A percentile compares a stretch with the other conserved stretches of the same genome.
phyloP scores from a whole-genome alignment of 2,797 vertebrate species.

The Urocyon cinereoargenteus region DNA sequence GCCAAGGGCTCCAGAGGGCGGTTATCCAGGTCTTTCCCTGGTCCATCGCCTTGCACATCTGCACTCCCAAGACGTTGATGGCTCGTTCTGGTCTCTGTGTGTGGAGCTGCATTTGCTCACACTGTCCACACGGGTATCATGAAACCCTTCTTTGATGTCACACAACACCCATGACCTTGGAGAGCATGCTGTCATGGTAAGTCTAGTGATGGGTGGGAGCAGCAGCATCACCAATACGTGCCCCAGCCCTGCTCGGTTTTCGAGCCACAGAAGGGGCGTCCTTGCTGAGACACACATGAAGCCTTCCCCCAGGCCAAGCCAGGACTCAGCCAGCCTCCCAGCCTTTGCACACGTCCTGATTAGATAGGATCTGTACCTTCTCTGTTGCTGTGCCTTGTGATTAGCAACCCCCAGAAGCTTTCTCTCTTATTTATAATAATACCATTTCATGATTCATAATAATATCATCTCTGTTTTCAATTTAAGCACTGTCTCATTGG shows the following conservation, averaged over 20 bases:
- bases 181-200: rapidly evolving
- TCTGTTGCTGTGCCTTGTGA: background rate
- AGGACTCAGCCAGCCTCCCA: rapidly evolving
- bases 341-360: rapidly evolving
- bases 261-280: rapidly evolving
- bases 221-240: rapidly evolving
- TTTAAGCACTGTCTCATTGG: background rate
- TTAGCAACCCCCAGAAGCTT: background rate
- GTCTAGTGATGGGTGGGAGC: too few species aligned
- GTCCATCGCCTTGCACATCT: rapidly evolving
- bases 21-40: background rate
- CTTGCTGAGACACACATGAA: rapidly evolving
- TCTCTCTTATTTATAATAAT: background rate
- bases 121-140: rapidly evolving
- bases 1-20: rapidly evolving
- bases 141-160: rapidly evolving
- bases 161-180: background rate
- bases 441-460: too few species aligned
- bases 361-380: rapidly evolving
- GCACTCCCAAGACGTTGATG: rapidly evolving
- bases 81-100: rapidly evolving
- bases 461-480: background rate
- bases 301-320: rapidly evolving
- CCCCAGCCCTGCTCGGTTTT: background rate
- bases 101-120: rapidly evolving